Conservation (phyloP, 2,888 invertebrate species). For the Subacronicta megacephala region DNA sequence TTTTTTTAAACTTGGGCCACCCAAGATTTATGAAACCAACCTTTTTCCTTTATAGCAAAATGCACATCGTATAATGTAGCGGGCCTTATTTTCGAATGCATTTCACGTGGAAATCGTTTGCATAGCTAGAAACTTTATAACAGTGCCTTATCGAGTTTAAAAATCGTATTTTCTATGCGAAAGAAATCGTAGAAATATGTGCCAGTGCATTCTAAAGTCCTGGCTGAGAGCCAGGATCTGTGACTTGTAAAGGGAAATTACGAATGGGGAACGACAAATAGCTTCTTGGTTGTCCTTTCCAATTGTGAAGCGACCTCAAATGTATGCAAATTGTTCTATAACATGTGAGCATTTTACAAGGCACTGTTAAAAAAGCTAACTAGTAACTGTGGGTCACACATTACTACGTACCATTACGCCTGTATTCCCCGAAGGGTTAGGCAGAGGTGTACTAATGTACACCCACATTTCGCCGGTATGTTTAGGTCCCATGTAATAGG, state of each 20-base stretch:
- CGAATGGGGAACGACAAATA: constrained; percentile 24
- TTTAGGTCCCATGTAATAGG: no score
- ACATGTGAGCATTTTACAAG: background rate
- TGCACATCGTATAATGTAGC: no score
- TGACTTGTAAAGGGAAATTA: constrained; percentile 34
- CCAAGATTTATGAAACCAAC: no score
- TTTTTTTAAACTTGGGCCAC: no score
- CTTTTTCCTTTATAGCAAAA: no score
- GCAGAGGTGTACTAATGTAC: no score
- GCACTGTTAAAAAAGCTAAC: background rate
- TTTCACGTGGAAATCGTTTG: background rate
- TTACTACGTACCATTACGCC: no score
- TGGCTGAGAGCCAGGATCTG: constrained; percentile 38
- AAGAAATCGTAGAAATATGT: constrained; percentile 30
- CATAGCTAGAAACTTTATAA: constrained; percentile 4
- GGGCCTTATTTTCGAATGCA: background rate
- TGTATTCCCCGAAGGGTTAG: no score
- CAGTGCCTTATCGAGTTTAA: constrained; percentile 29
- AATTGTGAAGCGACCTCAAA: constrained; percentile 21
- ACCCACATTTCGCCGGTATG: no score
- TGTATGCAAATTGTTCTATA: constrained; percentile 3
- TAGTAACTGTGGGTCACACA: no score
- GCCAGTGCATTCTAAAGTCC: constrained; percentile 10
- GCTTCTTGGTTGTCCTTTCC: constrained; percentile 28
- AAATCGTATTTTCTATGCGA: constrained; percentile 34